Evolutionary conservation across 2,797 vertebrate species (phyloP).

Genomic region (Philypnodon macrostomus): DNA sequence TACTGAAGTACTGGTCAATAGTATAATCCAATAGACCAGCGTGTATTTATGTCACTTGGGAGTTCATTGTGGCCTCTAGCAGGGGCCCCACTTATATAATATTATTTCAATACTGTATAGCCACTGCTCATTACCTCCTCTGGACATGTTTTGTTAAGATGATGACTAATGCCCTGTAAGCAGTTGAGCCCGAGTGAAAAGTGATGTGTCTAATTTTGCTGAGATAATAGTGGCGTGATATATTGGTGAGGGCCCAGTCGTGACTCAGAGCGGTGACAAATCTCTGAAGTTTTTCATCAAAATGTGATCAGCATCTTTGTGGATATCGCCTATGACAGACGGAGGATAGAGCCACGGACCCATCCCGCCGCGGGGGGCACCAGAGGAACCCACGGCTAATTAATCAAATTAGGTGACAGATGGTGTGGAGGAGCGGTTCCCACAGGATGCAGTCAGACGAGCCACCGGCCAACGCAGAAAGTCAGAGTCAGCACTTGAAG

Average conservation of each 20-base stretch:
- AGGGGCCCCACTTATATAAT: not conserved
- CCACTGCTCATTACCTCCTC: not conserved
- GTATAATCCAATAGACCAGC: no score
- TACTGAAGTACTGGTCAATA: no score
- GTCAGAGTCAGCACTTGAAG: constrained; percentile 52
- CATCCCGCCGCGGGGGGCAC: constrained; percentile 58
- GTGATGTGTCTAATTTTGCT: constrained; percentile 4
- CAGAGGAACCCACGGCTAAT: constrained; percentile 63
- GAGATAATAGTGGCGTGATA: constrained; percentile 13
- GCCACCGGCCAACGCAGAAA: constrained; percentile 39
- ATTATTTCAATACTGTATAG: not conserved
- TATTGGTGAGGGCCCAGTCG: constrained; percentile 19
- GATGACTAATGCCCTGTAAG: not conserved
- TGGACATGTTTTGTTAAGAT: not conserved
- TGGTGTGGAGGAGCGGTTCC: constrained; percentile 60
- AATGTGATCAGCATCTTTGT: constrained; percentile 57
- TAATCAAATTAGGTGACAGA: constrained; percentile 70
- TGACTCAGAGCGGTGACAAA: constrained; percentile 43
- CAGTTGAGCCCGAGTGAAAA: not conserved
- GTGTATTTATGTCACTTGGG: no score
- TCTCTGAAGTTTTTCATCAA: constrained; percentile 60
- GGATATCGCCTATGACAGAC: constrained; percentile 59
- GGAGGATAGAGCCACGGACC: constrained; percentile 62
- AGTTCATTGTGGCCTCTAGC: no score
- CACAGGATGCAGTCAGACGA: constrained; percentile 53